Evolutionary conservation across 2,113 vertebrate genomes (phyloP), one percentile per base, ranked within the genome.

Genomic region (Menura novaehollandiae): DNA sequence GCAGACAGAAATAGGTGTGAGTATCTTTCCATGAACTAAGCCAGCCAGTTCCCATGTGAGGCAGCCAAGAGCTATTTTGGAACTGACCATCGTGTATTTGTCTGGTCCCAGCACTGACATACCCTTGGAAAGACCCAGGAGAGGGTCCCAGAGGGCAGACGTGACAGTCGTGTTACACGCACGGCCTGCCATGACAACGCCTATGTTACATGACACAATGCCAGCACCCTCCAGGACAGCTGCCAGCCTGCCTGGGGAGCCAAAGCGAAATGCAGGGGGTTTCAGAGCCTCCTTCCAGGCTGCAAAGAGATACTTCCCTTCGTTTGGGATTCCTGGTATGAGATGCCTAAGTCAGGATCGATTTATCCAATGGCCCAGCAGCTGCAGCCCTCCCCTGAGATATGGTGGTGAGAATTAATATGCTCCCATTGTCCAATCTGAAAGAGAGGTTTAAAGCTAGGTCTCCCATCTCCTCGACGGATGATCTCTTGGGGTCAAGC

Each of bases 31-130:
- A 93, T 3, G 30, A 69, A 75, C 64, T 58, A 22, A 85, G 93
- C 90, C 92, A 94, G 79, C 63, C 72, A 63, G 75, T 41, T 85
- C 76, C 79, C 80, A 30, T 41, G 26, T 24, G 80, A 58, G 79
- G 63, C 82, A 94, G 95, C 92, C 96, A 95, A 78, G 91, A 95
- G 88, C 69, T 97, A 94, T 96, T 97, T 76, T 85, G 68, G 92
- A 85, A 66, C 13, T 0, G 1, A 71, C 17, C 19, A 44, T 63
- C 59, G 59, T 0, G 0, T 12, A 80, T 67, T 47, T 77, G 39
- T 63, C 66, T 62, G 35, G 37, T 94, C 32, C 56, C 56, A 63
- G 52, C 0, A 2, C 26, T 83, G 58, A 66, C 14, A n/a, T 35
- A 43, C 14, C 52, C 44, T 73, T 33, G 43, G 88, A 55, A 79